phyloP scores from a whole-genome alignment of 2,797 vertebrate genomes.

The Spondyliosoma cantharus region DNA sequence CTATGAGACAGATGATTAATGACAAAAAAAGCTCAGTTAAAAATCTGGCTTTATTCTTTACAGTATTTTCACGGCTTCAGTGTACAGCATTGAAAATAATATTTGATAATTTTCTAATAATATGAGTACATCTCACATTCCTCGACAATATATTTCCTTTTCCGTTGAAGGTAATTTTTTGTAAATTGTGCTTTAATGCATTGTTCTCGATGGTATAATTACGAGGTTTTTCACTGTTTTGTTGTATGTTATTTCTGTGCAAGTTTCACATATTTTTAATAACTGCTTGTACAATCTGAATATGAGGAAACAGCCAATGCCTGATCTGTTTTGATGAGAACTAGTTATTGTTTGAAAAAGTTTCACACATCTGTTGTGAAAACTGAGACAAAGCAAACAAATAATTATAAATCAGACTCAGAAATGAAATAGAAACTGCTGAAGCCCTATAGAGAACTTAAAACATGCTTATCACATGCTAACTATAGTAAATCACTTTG shows the following conservation, averaged over 20 bases:
- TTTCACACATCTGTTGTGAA: slow-evolving; percentile 6
- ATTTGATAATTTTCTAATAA: background rate
- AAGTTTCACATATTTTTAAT: background rate
- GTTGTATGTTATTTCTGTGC: background rate
- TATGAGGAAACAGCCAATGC: background rate
- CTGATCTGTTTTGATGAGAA: background rate
- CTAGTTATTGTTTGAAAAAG: background rate
- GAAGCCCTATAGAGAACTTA: background rate
- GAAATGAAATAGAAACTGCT: background rate
- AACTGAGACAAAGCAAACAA: background rate
- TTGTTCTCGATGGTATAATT: background rate
- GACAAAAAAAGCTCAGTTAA: background rate
- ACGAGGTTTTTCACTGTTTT: background rate
- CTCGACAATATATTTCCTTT: background rate
- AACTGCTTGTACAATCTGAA: background rate
- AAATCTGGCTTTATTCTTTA: slow-evolving; percentile 12
- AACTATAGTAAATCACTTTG: slow-evolving; percentile 16
- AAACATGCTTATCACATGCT: background rate
- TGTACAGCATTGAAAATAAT: background rate
- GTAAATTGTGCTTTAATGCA: background rate
- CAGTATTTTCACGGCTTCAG: background rate
- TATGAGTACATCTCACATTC: background rate
- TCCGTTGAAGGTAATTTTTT: background rate
- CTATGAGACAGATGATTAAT: background rate
- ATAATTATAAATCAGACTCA: background rate